Conservation (phyloP, 2,888 invertebrate genomes). For the Cheiracanthium punctorium region DNA sequence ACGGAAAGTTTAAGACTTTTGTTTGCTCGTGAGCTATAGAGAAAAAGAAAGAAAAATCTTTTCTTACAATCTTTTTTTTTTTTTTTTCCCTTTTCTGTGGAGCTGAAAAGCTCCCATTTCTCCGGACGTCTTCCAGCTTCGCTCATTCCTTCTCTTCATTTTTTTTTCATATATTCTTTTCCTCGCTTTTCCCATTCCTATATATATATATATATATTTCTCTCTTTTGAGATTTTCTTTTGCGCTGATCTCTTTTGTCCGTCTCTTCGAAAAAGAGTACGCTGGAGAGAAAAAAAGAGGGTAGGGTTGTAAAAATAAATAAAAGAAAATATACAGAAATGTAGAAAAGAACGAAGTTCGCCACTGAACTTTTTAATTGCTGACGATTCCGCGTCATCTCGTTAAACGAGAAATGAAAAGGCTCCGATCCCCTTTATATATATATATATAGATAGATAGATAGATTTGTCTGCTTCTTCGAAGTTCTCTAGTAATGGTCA, state of each 20-base stretch:
- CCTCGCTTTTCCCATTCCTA: neutral
- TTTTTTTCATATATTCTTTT: neutral
- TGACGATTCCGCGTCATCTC: conserved; percentile 62
- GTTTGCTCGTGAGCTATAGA: neutral
- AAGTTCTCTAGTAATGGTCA: neutral
- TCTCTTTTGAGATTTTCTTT: neutral
- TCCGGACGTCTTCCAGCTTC: neutral
- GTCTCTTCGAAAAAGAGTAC: neutral
- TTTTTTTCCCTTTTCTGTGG: neutral
- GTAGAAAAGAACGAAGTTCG: neutral
- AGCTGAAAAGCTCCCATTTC: neutral
- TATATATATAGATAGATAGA: too few relatives aligned
- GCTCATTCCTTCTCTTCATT: too few relatives aligned
- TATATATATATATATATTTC: too few relatives aligned
- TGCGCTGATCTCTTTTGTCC: neutral
- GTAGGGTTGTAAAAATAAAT: too few relatives aligned
- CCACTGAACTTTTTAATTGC: conserved; percentile 65
- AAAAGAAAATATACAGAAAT: neutral
- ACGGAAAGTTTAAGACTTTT: neutral
- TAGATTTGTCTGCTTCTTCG: neutral
- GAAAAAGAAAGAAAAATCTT: neutral
- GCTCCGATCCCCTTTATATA: conserved; percentile 14
- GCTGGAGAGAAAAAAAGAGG: too few relatives aligned
- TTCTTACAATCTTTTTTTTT: too few relatives aligned
- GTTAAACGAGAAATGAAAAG: conserved; percentile 60